Evolutionary conservation across 2,113 vertebrate genomes (phyloP).

Genomic region (Clupea harengus): DNA sequence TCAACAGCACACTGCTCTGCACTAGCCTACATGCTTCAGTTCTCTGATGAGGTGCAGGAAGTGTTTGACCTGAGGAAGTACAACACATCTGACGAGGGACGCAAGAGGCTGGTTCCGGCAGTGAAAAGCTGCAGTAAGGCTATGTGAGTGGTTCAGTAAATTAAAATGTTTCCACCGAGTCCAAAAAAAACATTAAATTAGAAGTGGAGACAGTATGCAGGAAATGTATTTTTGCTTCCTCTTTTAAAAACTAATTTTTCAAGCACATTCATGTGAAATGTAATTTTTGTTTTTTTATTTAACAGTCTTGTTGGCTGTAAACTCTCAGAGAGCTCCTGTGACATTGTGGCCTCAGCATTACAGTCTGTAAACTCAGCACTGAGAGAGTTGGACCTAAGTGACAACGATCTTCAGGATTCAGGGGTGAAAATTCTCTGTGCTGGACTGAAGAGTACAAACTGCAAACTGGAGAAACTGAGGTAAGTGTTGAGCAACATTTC

Average conservation of each 20-base stretch:
- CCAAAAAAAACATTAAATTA: no score
- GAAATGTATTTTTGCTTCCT: no score
- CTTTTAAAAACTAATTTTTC: no score
- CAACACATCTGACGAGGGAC: constrained; percentile 33
- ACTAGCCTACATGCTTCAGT: constrained; percentile 28
- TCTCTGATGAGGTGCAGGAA: constrained; percentile 33
- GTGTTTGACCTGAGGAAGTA: constrained; percentile 40
- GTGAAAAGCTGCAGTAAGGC: constrained; percentile 31
- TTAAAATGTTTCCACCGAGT: no score
- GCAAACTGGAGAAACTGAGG: constrained; percentile 27
- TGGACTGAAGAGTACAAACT: neutral
- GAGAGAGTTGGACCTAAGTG: constrained; percentile 7
- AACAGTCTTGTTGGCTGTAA: neutral
- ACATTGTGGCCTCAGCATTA: constrained; percentile 18
- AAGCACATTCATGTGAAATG: no score
- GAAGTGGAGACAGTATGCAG: no score
- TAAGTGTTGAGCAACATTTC: neutral
- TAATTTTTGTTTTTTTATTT: neutral
- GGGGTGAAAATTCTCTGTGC: constrained; percentile 7
- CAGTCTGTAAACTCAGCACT: constrained; percentile 7
- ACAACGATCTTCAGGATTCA: constrained; percentile 1
- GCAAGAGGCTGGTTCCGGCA: constrained; percentile 33
- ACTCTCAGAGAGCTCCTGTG: constrained; percentile 16
- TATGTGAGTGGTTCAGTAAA: constrained; percentile 9
- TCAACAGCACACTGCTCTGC: constrained; percentile 29